Percentiles rank a stretch among this genome's conserved stretches.
phyloP scores from a whole-genome alignment of 1,140 invertebrate species.

The Onthophagus taurus region DNA sequence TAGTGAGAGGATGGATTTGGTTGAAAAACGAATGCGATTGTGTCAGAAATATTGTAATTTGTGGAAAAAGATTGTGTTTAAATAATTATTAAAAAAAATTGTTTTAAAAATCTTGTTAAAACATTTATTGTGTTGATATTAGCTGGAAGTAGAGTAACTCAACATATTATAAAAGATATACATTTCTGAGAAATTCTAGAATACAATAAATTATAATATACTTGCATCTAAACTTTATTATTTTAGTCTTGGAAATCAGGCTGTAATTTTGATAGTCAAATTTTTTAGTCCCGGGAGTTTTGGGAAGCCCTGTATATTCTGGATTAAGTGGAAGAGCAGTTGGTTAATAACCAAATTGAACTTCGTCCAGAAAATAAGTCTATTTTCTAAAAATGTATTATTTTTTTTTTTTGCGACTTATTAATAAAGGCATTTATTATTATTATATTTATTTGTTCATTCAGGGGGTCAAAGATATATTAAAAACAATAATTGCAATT shows the following conservation, averaged over 20 bases:
- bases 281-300: too few species aligned
- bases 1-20: constrained; percentile 3
- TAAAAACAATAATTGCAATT: neutral
- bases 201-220: neutral
- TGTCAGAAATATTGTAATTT: constrained; percentile 21
- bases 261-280: too few species aligned
- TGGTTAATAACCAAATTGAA: too few species aligned
- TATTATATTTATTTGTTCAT: neutral
- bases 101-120: constrained; percentile 8
- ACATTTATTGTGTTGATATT: constrained; percentile 1
- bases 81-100: constrained; percentile 10
- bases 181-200: constrained; percentile 14
- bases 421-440: neutral
- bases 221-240: too few species aligned
- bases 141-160: neutral
- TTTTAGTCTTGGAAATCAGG: too few species aligned
- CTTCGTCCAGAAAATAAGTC: too few species aligned
- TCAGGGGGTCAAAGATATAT: constrained; percentile 2
- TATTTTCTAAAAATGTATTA: neutral
- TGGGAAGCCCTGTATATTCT: too few species aligned
- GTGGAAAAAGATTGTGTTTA: constrained; percentile 20
- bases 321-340: too few species aligned
- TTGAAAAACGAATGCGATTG: constrained; percentile 15
- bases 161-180: constrained; percentile 1
- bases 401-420: neutral